Evolutionary conservation across 2,797 vertebrate species (phyloP).

Genomic region (Muraenolepis orangiensis): DNA sequence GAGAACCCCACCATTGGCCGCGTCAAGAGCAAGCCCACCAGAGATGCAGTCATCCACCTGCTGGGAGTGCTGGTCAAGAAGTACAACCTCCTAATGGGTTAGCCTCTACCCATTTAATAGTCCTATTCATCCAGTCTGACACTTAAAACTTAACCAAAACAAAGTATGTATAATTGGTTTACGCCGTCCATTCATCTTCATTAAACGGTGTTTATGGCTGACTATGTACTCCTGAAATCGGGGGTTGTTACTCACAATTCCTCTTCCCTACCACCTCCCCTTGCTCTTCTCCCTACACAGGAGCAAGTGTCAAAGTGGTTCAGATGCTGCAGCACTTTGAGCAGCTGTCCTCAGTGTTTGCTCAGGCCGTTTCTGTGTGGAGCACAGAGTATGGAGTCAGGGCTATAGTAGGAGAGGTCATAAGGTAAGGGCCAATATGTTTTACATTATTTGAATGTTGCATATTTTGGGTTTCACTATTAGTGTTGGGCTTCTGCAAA

Average conservation of each 20-base stretch:
- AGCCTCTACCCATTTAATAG: slow-evolving; percentile 44
- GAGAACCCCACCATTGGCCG: slow-evolving; percentile 87
- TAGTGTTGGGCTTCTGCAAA: neutral
- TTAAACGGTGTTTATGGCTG: neutral
- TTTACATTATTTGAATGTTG: neutral
- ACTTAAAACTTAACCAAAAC: neutral
- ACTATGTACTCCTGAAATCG: neutral
- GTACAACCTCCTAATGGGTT: slow-evolving; percentile 89
- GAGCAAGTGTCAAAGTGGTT: slow-evolving; percentile 88
- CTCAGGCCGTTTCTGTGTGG: slow-evolving; percentile 87
- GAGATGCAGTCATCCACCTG: slow-evolving; percentile 84
- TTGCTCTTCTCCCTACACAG: slow-evolving; percentile 59
- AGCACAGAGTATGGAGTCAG: slow-evolving; percentile 87
- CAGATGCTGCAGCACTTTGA: slow-evolving; percentile 96
- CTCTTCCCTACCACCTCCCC: neutral
- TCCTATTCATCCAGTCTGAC: neutral
- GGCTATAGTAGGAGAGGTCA: slow-evolving; percentile 87
- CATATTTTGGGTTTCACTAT: neutral
- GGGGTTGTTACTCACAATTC: neutral
- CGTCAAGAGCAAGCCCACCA: slow-evolving; percentile 82
- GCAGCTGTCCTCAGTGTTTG: slow-evolving; percentile 85
- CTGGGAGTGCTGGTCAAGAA: slow-evolving; percentile 85
- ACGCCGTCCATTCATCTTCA: too few species aligned
- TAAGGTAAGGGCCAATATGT: slow-evolving; percentile 73
- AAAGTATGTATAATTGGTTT: neutral